Evolutionary conservation across 2,797 vertebrate genomes (phyloP).

Genomic region (Neosalanx taihuensis): DNA sequence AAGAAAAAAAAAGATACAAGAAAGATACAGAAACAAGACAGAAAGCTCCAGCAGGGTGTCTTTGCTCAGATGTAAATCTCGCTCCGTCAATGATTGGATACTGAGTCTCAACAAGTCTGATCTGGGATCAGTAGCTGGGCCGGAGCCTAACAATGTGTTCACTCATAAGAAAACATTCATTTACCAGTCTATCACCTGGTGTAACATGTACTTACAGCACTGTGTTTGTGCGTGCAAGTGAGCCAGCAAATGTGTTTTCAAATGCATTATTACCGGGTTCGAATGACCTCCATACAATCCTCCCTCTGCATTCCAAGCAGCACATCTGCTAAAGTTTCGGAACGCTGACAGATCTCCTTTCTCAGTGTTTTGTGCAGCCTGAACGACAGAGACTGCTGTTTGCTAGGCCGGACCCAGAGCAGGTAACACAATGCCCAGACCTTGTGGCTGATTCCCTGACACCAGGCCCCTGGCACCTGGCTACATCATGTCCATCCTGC

Average conservation of each 20-base stretch:
- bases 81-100: not conserved
- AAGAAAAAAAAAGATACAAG: too few species aligned
- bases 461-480: too few species aligned
- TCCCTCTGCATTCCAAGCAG: constrained; percentile 10
- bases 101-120: constrained; percentile 10
- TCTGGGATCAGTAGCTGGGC: constrained; percentile 27
- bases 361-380: not conserved
- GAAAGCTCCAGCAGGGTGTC: not conserved
- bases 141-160: constrained; percentile 35
- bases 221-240: not conserved
- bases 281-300: not conserved
- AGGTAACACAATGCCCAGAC: not conserved
- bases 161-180: constrained; percentile 32
- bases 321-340: constrained; percentile 9
- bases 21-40: too few species aligned
- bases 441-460: too few species aligned
- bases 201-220: not conserved
- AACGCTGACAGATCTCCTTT: not conserved
- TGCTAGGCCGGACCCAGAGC: not conserved
- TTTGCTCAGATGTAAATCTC: constrained; percentile 28
- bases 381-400: not conserved
- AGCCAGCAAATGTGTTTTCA: not conserved
- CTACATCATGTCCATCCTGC: too few species aligned
- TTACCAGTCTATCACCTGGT: constrained; percentile 10
- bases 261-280: not conserved